A percentile compares a stretch with the other conserved stretches of the same genome.
Conservation (phyloP, 35 echinoderm and acorn worm species). For the Amphiura filiformis region DNA sequence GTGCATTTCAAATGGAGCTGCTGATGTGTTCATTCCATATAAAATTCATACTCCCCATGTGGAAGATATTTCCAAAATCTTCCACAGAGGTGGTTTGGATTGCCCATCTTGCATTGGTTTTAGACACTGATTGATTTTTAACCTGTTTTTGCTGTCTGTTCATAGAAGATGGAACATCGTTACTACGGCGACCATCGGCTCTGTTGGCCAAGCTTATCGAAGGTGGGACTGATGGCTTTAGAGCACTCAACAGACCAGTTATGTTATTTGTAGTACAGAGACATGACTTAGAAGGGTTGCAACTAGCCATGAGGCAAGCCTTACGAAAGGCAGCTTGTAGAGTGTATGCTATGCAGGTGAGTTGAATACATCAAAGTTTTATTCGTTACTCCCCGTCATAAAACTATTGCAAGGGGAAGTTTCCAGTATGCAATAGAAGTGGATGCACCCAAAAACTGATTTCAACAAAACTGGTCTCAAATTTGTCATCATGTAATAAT, state of each 20-base stretch:
- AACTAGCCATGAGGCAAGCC: slow-evolving; percentile 94
- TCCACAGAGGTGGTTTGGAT: too few species aligned
- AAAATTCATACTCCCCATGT: too few species aligned
- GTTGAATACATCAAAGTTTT: neutral
- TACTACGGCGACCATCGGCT: slow-evolving; percentile 81
- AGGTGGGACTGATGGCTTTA: slow-evolving; percentile 41
- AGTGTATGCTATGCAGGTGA: slow-evolving; percentile 79
- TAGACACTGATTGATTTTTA: too few species aligned
- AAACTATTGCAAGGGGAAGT: too few species aligned
- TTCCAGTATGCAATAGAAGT: too few species aligned
- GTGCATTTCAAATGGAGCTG: too few species aligned
- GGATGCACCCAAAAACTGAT: too few species aligned
- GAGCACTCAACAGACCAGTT: slow-evolving; percentile 63
- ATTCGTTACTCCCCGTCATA: neutral
- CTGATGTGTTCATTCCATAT: too few species aligned
- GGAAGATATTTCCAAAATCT: too few species aligned
- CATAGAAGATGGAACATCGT: slow-evolving; percentile 93
- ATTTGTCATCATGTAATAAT: too few species aligned
- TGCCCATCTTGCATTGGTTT: too few species aligned
- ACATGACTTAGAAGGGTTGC: slow-evolving; percentile 88
- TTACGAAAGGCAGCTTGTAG: slow-evolving; percentile 91
- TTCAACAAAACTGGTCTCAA: too few species aligned
- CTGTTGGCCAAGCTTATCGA: slow-evolving; percentile 78
- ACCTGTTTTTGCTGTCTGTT: neutral
- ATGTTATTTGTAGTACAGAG: slow-evolving; percentile 82